Percentiles rank a stretch among this genome's conserved stretches.
Evolutionary conservation across 2,113 vertebrate genomes (phyloP).

Genomic region (Kryptolebias marmoratus): DNA sequence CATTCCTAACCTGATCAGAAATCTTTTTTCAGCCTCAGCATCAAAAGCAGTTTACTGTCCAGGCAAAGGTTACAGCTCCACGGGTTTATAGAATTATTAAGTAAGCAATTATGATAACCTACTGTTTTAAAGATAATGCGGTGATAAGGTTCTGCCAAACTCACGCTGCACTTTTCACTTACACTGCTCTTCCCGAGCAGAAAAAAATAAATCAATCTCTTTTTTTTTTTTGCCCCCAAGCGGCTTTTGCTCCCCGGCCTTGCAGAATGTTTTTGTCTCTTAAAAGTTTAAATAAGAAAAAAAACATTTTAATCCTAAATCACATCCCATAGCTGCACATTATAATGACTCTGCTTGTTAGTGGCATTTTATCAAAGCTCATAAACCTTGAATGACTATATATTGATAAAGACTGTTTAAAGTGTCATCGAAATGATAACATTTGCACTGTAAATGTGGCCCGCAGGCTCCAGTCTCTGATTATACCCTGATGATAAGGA

Average conservation of each 20-base stretch:
- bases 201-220: slow-evolving; percentile 57
- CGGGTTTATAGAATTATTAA: slow-evolving; percentile 88
- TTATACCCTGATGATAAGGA: slow-evolving; percentile 70
- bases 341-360: slow-evolving; percentile 84
- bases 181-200: slow-evolving; percentile 51
- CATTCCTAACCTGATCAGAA: slow-evolving; percentile 27
- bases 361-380: slow-evolving; percentile 95
- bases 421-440: slow-evolving; percentile 94
- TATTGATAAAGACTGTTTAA: slow-evolving; percentile 98
- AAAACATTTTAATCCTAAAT: slow-evolving; percentile 12
- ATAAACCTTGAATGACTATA: slow-evolving; percentile 98
- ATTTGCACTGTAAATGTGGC: slow-evolving; percentile 83
- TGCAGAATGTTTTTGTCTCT: slow-evolving; percentile 30
- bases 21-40: slow-evolving; percentile 67
- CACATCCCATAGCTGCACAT: slow-evolving; percentile 21
- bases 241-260: slow-evolving; percentile 17
- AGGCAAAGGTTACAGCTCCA: slow-evolving; percentile 70
- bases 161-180: slow-evolving; percentile 61
- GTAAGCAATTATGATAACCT: slow-evolving; percentile 86
- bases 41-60: slow-evolving; percentile 79
- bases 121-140: slow-evolving; percentile 84
- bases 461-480: slow-evolving; percentile 67
- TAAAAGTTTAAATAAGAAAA: slow-evolving; percentile 15
- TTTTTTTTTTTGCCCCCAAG: slow-evolving; percentile 17
- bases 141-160: slow-evolving; percentile 81